Evolutionary conservation across 2,888 invertebrate genomes (phyloP).

Genomic region (Cataglyphis albicans): DNA sequence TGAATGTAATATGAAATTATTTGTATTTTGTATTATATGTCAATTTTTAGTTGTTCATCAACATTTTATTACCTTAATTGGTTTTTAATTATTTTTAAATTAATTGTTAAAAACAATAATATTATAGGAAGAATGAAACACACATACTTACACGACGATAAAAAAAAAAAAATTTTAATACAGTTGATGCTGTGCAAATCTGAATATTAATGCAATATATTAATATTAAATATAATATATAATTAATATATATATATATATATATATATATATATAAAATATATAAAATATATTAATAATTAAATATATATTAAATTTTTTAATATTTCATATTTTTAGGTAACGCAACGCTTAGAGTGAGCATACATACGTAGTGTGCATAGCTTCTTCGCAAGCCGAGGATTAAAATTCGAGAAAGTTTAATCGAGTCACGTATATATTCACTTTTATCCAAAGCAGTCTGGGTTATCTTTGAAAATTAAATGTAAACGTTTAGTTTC

Average conservation of each 20-base stretch:
- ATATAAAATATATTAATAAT: neutral
- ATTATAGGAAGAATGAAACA: neutral
- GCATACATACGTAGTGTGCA: slow-evolving; percentile 5
- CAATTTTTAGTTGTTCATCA: neutral
- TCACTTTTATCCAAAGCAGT: slow-evolving; percentile 46
- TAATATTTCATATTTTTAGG: slow-evolving; percentile 6
- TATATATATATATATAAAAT: neutral
- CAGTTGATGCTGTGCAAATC: neutral
- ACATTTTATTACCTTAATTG: neutral
- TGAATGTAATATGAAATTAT: neutral
- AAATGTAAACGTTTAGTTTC: slow-evolving; percentile 50
- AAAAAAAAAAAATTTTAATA: neutral
- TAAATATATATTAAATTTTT: neutral
- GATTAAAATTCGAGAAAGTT: slow-evolving; percentile 49
- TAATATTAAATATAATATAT: neutral
- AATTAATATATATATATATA: neutral
- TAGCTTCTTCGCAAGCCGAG: slow-evolving; percentile 35
- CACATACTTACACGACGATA: neutral
- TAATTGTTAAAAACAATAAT: neutral
- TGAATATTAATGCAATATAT: neutral
- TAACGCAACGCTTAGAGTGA: slow-evolving; percentile 1
- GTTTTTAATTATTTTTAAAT: neutral
- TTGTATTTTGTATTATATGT: neutral
- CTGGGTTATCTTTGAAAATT: slow-evolving; percentile 51
- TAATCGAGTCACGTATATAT: slow-evolving; percentile 53